Evolutionary conservation across 2,888 invertebrate genomes (phyloP), one percentile per base, ranked within the genome.

Genomic region (Hemicrepidius hirtus): DNA sequence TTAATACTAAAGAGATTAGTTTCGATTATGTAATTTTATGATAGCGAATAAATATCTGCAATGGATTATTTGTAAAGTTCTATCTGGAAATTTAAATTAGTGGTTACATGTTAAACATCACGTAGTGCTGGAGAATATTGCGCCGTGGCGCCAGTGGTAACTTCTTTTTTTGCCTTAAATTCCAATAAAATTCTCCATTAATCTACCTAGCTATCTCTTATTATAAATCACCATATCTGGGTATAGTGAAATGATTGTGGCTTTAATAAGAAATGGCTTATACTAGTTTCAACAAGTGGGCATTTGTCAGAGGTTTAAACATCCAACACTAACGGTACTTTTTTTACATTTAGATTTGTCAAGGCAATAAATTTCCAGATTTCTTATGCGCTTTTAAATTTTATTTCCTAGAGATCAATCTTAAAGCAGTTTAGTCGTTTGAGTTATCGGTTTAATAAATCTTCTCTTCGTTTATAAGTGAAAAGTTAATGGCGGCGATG

Each of bases 401-500:
- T 28, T 24, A 1, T n/a, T 3, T 53, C 20, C 20, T 12, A 10
- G 28, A 44, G 44, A 44, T 44, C 28, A 16, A 3, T 46, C 10
- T 13, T 16, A 3, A 46, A 9, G 9, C 10, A 20, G 13, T 18
- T 20, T 10, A 7, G 40, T 40, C 13, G 18, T 46, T 18, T 18
- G 16, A 16, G n/a, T 53, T 28, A 28, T 28, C 53, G 24, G 4
- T 10, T 53, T 28, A 21, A 53, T 53, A 53, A 53, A 53, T 53
- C 46, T 46, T 18, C 4, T 12, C 3, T 12, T 16, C 20, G 5
- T 16, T 10, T 44, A 0, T 20, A 18, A 12, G 60, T 28, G 44
- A 60, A 60, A 60, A 41, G 41, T 28, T 60, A 60, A 60, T 60
- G 44, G 21, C n/a, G 37, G 60, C 41, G 60, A 60, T 44, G 60